These are phyloP conservation scores for Cataglyphis rosenhaueri DNA, from an alignment of 2,888 invertebrate species.

Conservation along the genomic window DNA sequence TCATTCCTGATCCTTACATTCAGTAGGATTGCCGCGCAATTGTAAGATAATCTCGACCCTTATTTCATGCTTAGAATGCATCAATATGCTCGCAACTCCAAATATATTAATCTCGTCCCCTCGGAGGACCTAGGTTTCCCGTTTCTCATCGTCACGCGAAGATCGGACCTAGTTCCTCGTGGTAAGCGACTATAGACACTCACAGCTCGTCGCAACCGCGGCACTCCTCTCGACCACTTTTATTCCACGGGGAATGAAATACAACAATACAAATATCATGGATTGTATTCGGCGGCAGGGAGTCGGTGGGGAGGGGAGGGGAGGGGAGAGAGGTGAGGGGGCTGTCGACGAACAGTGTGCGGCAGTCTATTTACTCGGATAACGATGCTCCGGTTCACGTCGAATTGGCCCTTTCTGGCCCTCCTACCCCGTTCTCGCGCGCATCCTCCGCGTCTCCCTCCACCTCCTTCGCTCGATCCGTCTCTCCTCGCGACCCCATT, in stretches of 20 bases:
- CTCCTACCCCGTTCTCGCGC: slow-evolving; percentile 48
- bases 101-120: slow-evolving; percentile 63
- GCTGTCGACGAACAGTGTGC: slow-evolving; percentile 71
- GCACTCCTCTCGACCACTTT: slow-evolving; percentile 71
- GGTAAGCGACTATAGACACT: slow-evolving; percentile 63
- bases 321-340: slow-evolving; percentile 70
- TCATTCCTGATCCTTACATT: background rate
- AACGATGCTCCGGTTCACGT: slow-evolving; percentile 82
- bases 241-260: slow-evolving; percentile 71
- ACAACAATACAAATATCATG: slow-evolving; percentile 79
- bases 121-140: slow-evolving; percentile 65
- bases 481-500: slow-evolving; percentile 77
- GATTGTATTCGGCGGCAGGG: slow-evolving; percentile 79
- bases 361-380: slow-evolving; percentile 83
- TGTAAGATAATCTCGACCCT: background rate
- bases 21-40: background rate
- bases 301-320: slow-evolving; percentile 73
- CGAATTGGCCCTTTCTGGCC: slow-evolving; percentile 71
- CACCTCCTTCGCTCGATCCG: slow-evolving; percentile 53
- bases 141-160: slow-evolving; percentile 61
- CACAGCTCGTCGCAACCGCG: slow-evolving; percentile 46
- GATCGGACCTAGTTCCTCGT: slow-evolving; percentile 65
- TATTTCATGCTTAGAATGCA: background rate
- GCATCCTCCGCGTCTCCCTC: slow-evolving; percentile 53
- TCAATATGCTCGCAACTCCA: background rate